phyloP scores from a whole-genome alignment of 2,888 invertebrate species.

The Allophyes oxyacanthae region DNA sequence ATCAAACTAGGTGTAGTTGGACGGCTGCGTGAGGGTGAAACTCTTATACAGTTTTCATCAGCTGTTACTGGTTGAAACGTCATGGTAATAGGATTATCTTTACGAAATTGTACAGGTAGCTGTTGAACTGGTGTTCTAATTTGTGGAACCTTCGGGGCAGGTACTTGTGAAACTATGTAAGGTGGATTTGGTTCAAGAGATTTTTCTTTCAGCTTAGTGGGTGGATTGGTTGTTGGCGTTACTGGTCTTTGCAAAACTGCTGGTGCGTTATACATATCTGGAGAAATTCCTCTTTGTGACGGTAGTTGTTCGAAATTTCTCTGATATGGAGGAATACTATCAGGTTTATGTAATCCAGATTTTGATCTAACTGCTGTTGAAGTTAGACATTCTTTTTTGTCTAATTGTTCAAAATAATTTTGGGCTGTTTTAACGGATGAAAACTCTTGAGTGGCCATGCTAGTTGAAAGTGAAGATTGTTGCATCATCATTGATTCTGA shows the following conservation, averaged over 20 bases:
- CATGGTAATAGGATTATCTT: slow-evolving; percentile 88
- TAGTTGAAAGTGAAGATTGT: slow-evolving; percentile 67
- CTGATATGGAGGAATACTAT: slow-evolving; percentile 91
- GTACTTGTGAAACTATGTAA: slow-evolving; percentile 61
- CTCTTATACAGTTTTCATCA: slow-evolving; percentile 87
- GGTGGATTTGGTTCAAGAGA: slow-evolving; percentile 69
- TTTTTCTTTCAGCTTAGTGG: slow-evolving; percentile 73
- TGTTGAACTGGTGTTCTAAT: slow-evolving; percentile 62
- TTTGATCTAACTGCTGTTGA: slow-evolving; percentile 77
- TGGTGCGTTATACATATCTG: slow-evolving; percentile 84
- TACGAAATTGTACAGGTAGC: slow-evolving; percentile 79
- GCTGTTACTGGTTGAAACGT: slow-evolving; percentile 90
- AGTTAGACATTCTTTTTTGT: slow-evolving; percentile 77
- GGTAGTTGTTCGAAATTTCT: slow-evolving; percentile 90
- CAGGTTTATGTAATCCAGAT: slow-evolving; percentile 90
- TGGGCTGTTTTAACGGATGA: slow-evolving; percentile 80
- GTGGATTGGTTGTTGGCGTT: slow-evolving; percentile 81
- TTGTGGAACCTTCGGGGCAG: slow-evolving; percentile 59
- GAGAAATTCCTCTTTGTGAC: slow-evolving; percentile 89
- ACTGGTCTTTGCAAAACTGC: slow-evolving; percentile 81
- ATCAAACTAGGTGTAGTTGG: slow-evolving; percentile 92
- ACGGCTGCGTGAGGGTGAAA: slow-evolving; percentile 88
- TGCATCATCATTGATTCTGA: slow-evolving; percentile 73
- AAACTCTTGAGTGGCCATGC: slow-evolving; percentile 69
- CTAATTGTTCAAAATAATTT: slow-evolving; percentile 80